phyloP scores from a whole-genome alignment of 2,113 vertebrate genomes.

The Barnardius zonarius region DNA sequence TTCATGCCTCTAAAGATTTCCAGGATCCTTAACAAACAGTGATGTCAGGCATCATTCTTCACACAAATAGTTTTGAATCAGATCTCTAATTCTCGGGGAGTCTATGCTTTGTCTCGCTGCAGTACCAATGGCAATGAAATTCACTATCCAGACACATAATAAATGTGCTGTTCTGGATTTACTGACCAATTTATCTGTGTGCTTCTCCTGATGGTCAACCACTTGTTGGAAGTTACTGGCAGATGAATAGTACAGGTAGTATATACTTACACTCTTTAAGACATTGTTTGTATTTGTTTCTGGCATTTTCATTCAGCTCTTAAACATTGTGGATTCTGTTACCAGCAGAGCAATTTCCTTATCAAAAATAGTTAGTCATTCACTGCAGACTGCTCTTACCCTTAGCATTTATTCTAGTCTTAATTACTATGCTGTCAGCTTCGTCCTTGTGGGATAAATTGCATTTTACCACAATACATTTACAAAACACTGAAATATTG shows the following conservation, averaged over 20 bases:
- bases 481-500: background rate
- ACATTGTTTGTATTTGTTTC: background rate
- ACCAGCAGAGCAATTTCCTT: background rate
- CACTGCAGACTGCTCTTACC: slow-evolving; percentile 16
- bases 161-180: background rate
- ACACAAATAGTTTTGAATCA: slow-evolving; percentile 6
- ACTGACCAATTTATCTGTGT: background rate
- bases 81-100: background rate
- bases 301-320: background rate
- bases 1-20: background rate
- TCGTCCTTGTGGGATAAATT: background rate
- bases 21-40: background rate
- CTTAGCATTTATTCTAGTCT: slow-evolving; percentile 34
- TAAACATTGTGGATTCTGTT: background rate
- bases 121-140: background rate
- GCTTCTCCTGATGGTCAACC: background rate
- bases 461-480: background rate
- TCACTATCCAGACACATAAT: background rate
- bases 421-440: slow-evolving; percentile 44
- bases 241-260: background rate
- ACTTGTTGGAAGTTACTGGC: background rate
- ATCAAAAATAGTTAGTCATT: slow-evolving; percentile 39
- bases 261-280: background rate
- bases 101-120: background rate
- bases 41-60: background rate